Evolutionary conservation across 2,113 vertebrate genomes (phyloP).

Genomic region (Alaudala cheleensis): DNA sequence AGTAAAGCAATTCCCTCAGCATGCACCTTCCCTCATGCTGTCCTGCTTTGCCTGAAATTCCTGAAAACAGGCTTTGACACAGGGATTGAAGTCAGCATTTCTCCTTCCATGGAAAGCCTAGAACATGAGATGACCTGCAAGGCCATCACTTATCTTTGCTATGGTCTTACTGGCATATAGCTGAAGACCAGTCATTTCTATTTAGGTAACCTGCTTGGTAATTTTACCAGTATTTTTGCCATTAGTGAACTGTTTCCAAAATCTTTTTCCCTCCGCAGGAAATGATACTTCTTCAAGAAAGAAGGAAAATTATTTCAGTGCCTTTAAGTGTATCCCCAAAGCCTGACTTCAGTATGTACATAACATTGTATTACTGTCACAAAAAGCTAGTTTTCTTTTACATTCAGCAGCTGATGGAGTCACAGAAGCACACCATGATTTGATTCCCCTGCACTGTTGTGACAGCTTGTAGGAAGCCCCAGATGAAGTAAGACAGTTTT

Average conservation of each 20-base stretch:
- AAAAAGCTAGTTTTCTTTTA: not conserved
- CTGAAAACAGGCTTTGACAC: not conserved
- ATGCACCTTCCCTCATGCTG: not conserved
- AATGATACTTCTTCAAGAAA: not conserved
- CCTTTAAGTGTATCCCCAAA: not conserved
- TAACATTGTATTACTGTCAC: not conserved
- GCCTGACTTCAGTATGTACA: not conserved
- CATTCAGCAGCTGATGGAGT: not conserved
- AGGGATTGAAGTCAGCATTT: not conserved
- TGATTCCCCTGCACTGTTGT: not conserved
- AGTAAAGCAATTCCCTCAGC: not conserved
- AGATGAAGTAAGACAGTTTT: not conserved
- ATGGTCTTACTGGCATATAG: not conserved
- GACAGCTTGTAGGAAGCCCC: not conserved
- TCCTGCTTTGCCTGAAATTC: not conserved
- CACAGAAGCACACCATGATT: not conserved
- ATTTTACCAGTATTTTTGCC: not conserved
- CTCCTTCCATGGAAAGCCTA: not conserved
- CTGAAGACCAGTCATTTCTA: not conserved
- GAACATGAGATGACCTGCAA: not conserved
- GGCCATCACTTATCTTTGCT: not conserved
- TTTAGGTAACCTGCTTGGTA: not conserved
- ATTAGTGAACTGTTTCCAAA: not conserved
- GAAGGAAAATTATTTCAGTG: not conserved
- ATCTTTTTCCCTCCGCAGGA: not conserved